Evolutionary conservation across 2,113 vertebrate genomes (phyloP).

Genomic region (Oxygymnocypris stewartii): DNA sequence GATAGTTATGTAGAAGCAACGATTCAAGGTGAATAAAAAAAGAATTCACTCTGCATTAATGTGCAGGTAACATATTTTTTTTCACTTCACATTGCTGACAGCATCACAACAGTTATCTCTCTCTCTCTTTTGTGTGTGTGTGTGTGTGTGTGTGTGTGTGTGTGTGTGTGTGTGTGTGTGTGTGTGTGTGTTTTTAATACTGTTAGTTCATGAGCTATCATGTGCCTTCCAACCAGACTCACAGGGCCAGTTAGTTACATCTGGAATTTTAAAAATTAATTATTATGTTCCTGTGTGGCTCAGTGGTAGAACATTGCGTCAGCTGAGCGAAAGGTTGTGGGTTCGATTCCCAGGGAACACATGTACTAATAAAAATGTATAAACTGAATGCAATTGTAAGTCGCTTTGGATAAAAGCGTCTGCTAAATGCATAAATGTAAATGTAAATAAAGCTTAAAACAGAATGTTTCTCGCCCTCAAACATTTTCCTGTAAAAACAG

Average conservation of each 20-base stretch:
- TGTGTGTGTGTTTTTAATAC: neutral
- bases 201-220: neutral
- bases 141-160: too few species aligned
- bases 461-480: neutral
- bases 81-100: slow-evolving; percentile 31
- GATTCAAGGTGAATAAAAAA: neutral
- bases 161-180: too few species aligned
- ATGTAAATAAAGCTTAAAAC: neutral
- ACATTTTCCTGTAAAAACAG: neutral
- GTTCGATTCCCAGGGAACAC: too few species aligned
- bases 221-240: neutral
- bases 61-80: slow-evolving; percentile 5
- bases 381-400: too few species aligned
- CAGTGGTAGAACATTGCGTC: too few species aligned
- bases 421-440: too few species aligned
- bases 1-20: neutral
- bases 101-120: neutral
- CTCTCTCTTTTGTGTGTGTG: neutral
- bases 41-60: slow-evolving; percentile 8
- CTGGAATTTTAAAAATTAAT: slow-evolving; percentile 38
- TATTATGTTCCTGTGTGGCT: too few species aligned
- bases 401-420: too few species aligned
- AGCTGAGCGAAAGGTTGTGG: too few species aligned
- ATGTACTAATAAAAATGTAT: too few species aligned
- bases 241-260: slow-evolving; percentile 16